These are phyloP conservation scores for Lordiphosa mommai DNA, from an alignment of 1,140 invertebrate genomes.

Conservation along the genomic window DNA sequence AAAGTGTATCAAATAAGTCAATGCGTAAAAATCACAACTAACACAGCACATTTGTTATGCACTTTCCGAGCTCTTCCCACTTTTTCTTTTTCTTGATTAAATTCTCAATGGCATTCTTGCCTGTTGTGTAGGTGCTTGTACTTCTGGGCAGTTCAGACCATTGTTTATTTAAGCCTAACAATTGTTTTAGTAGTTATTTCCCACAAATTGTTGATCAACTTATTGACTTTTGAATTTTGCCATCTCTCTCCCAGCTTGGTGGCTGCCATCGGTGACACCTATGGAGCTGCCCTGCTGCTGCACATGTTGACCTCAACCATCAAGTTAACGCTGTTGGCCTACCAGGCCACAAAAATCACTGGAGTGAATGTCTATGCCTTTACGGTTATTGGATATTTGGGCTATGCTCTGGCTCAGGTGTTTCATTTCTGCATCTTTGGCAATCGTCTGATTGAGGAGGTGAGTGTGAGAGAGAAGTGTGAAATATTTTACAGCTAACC, in stretches of 20 bases:
- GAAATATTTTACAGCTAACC: neutral
- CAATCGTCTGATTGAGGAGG: constrained; percentile 91
- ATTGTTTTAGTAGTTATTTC: constrained; percentile 11
- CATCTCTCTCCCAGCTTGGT: constrained; percentile 83
- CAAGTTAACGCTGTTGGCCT: constrained; percentile 88
- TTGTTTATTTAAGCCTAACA: constrained; percentile 16
- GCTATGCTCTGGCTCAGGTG: constrained; percentile 89
- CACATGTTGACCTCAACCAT: constrained; percentile 92
- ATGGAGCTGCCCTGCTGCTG: constrained; percentile 88
- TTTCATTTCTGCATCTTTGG: constrained; percentile 92
- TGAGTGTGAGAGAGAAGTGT: constrained; percentile 69
- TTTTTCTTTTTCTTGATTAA: constrained; percentile 35
- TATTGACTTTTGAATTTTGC: constrained; percentile 22
- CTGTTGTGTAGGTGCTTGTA: constrained; percentile 1
- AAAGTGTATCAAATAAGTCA: too few species aligned
- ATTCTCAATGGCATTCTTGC: constrained; percentile 36
- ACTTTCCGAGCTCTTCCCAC: too few species aligned
- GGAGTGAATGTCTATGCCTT: constrained; percentile 87
- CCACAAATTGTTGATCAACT: constrained; percentile 26
- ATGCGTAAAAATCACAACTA: too few species aligned
- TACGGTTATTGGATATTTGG: constrained; percentile 87
- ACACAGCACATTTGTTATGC: too few species aligned
- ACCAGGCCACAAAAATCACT: constrained; percentile 91
- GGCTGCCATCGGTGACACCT: constrained; percentile 88
- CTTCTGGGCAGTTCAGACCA: neutral